Base-by-base conservation (phyloP, 1,140 invertebrate genomes). In the Sitobion miscanthi region DNA sequence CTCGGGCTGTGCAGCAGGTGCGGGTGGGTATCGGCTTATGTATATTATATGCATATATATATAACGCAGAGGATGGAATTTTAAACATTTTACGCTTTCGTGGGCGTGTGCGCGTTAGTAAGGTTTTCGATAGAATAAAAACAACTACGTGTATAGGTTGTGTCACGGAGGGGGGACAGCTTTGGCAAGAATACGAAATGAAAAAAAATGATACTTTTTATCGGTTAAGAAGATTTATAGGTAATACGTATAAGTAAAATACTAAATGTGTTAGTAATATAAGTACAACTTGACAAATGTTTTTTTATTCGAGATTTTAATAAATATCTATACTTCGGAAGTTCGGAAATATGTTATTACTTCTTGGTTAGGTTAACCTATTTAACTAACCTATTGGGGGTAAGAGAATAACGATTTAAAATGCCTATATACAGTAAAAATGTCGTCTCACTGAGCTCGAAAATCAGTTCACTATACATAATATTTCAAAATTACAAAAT, bases 11-110 rank as follows among this genome's bases (percentile, higher is more conserved):
- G 83, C 38, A 42, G 86, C 25, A 42, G 83, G 25, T 49, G 87
- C 47, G 47, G 47, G 47, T 20, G 87, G 7, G 30, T 77, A 77
- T 77, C 30, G n/a, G 47, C 17, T 88, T 87, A 49, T 49, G 30
- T 87, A 49, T 83, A 87, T 47, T 25, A 17, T 87, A 47, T 49
- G 7, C 6, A 8, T 35, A 35, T 49, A 49, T 52, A 21, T 35
- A 49, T 42, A 87, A 14, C 11, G 7, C 20, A 47, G 20, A 93
- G 45, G 86, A 93, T n/a, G 85, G 85, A 69, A 88, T 93, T 93
- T 93, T 77, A 35, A 88, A 57, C 54, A 42, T 42, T 85, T 57
- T 88, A 89, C 93, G 87, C 52, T 83, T 47, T 94, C 23, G 25
- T 35, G 23, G 85, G 83, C 62, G 62, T 77, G 30, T 77, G 30